Percentiles rank a stretch among this genome's conserved stretches.
phyloP scores from a whole-genome alignment of 2,113 vertebrate genomes.

The Takifugu flavidus region DNA sequence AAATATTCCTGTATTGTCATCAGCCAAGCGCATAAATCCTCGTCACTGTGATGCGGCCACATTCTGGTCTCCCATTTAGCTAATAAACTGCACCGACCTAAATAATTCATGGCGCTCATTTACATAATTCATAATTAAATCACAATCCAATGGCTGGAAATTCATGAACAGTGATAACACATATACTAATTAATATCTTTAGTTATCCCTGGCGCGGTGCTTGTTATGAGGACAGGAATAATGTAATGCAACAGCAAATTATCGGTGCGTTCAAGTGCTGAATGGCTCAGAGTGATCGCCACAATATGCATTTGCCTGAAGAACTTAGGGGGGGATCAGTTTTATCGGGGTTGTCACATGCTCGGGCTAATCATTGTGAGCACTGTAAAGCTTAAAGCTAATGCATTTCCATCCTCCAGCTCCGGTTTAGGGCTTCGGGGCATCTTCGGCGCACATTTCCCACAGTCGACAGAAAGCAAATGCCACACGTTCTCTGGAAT shows the following conservation, averaged over 20 bases:
- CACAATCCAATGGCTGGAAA: slow-evolving; percentile 82
- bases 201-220: slow-evolving; percentile 81
- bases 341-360: slow-evolving; percentile 73
- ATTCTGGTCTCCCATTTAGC: slow-evolving; percentile 72
- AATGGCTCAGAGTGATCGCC: slow-evolving; percentile 78
- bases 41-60: slow-evolving; percentile 57
- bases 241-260: slow-evolving; percentile 81
- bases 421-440: slow-evolving; percentile 40
- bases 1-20: slow-evolving; percentile 53
- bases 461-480: slow-evolving; percentile 25
- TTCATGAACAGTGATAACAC: slow-evolving; percentile 88
- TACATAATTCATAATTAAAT: slow-evolving; percentile 93
- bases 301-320: slow-evolving; percentile 85
- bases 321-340: slow-evolving; percentile 69
- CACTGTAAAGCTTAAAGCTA: slow-evolving; percentile 55
- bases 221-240: slow-evolving; percentile 75
- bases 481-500: slow-evolving; percentile 16
- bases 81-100: slow-evolving; percentile 72
- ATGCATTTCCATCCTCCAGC: slow-evolving; percentile 51
- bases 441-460: slow-evolving; percentile 29
- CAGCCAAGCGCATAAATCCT: slow-evolving; percentile 57
- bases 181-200: slow-evolving; percentile 85
- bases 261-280: slow-evolving; percentile 75
- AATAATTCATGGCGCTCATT: slow-evolving; percentile 85
- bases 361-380: slow-evolving; percentile 67